Evolutionary conservation across 23 tunicate species (phyloP).

Genomic region (Botrylloides violaceus): DNA sequence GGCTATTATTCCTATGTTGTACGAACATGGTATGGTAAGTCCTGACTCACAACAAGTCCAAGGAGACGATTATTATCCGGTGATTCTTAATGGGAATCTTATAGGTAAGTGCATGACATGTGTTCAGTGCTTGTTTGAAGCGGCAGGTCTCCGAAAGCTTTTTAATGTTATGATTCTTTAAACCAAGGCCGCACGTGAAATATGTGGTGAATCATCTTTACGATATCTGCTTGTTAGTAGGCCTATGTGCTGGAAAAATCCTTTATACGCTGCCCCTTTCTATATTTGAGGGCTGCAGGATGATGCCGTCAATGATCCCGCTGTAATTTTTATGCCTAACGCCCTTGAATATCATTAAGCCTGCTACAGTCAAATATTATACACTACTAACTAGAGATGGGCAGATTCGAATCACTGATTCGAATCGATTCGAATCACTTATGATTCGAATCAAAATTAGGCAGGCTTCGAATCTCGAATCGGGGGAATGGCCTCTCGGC

Average conservation of each 20-base stretch:
- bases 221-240: neutral
- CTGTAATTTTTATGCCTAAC: too few relatives aligned
- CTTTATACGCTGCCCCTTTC: neutral
- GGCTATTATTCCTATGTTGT: constrained; percentile 26
- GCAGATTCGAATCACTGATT: too few relatives aligned
- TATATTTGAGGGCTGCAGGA: neutral
- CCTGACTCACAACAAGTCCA: constrained; percentile 28
- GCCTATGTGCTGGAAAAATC: neutral
- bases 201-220: too few relatives aligned
- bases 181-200: too few relatives aligned
- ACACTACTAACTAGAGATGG: too few relatives aligned
- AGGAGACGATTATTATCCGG: constrained; percentile 45
- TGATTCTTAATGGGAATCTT: constrained; percentile 46
- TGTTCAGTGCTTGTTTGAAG: neutral
- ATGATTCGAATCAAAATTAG: too few relatives aligned
- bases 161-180: too few relatives aligned
- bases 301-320: neutral
- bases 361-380: too few relatives aligned
- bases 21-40: constrained; percentile 45
- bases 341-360: too few relatives aligned
- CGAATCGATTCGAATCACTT: too few relatives aligned
- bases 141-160: neutral
- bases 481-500: too few relatives aligned
- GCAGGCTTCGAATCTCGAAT: too few relatives aligned
- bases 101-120: constrained; percentile 24